Percentiles rank a stretch among this genome's conserved stretches.
These are phyloP conservation scores for Patella ulyssiponensis DNA, from an alignment of 2,888 invertebrate species.

Conservation along the genomic window DNA sequence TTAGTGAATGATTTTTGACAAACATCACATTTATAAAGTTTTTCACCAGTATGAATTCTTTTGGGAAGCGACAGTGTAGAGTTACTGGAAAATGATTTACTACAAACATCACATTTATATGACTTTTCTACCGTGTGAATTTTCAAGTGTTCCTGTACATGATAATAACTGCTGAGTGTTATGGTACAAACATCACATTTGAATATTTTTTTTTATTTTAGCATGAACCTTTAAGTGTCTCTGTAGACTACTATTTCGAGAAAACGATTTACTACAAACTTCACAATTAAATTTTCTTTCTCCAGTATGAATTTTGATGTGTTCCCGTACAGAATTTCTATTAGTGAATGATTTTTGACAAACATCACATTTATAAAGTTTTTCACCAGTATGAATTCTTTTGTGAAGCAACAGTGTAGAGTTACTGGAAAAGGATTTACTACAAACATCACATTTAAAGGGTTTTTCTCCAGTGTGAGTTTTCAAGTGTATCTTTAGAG, in stretches of 20 bases:
- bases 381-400: not conserved
- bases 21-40: too few relatives aligned
- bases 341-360: not conserved
- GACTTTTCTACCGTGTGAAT: too few relatives aligned
- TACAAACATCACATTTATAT: too few relatives aligned
- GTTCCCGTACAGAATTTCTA: not conserved
- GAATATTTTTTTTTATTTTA: not conserved
- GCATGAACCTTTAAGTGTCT: not conserved
- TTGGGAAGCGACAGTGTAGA: too few relatives aligned
- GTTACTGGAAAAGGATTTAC: not conserved
- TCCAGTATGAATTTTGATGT: not conserved
- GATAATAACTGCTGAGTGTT: too few relatives aligned
- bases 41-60: too few relatives aligned
- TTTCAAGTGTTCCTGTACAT: too few relatives aligned
- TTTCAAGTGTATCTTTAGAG: not conserved
- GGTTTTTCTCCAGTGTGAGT: slow-evolving; percentile 1
- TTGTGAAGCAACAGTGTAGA: not conserved
- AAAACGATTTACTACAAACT: not conserved
- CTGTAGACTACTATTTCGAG: not conserved
- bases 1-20: too few relatives aligned
- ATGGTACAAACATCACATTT: slow-evolving; percentile 4
- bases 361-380: slow-evolving; percentile 2
- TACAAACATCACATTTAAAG: not conserved
- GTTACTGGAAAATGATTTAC: too few relatives aligned
- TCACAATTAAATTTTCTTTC: not conserved